Conservation (phyloP, 1,140 invertebrate species). For the Nebria ingens region DNA sequence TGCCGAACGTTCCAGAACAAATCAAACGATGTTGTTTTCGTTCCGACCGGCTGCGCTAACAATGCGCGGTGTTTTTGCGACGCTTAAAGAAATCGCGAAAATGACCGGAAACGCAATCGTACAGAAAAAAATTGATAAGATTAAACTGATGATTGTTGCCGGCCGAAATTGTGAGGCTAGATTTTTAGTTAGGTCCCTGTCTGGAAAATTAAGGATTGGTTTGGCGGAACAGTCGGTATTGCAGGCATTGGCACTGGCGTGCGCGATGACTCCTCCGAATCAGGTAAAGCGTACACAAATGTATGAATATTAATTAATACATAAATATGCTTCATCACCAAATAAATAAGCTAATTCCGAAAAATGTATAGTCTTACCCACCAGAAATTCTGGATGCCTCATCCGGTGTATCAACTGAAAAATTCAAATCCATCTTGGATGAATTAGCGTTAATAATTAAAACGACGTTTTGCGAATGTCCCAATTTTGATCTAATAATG, state of each 20-base stretch:
- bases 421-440: slow-evolving; percentile 72
- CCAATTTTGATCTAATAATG: slow-evolving; percentile 86
- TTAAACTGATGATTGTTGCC: slow-evolving; percentile 85
- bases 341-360: no score
- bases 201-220: slow-evolving; percentile 92
- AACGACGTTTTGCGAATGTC: slow-evolving; percentile 94
- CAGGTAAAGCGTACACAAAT: slow-evolving; percentile 34
- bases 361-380: slow-evolving; percentile 45
- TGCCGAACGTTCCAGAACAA: slow-evolving; percentile 80
- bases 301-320: neutral
- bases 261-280: slow-evolving; percentile 56
- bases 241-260: slow-evolving; percentile 81
- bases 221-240: slow-evolving; percentile 94
- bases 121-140: slow-evolving; percentile 84
- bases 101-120: slow-evolving; percentile 68
- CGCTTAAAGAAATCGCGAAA: slow-evolving; percentile 81
- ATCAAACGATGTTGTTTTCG: slow-evolving; percentile 70
- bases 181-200: slow-evolving; percentile 83
- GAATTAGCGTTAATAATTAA: slow-evolving; percentile 72
- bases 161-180: slow-evolving; percentile 84
- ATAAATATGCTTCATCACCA: neutral
- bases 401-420: slow-evolving; percentile 50
- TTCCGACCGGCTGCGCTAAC: slow-evolving; percentile 60
- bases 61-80: slow-evolving; percentile 65
- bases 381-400: slow-evolving; percentile 51